A percentile compares a stretch with the other conserved stretches of the same genome.
phyloP scores from a whole-genome alignment of 1,140 invertebrate genomes.

The Spodoptera frugiperda region DNA sequence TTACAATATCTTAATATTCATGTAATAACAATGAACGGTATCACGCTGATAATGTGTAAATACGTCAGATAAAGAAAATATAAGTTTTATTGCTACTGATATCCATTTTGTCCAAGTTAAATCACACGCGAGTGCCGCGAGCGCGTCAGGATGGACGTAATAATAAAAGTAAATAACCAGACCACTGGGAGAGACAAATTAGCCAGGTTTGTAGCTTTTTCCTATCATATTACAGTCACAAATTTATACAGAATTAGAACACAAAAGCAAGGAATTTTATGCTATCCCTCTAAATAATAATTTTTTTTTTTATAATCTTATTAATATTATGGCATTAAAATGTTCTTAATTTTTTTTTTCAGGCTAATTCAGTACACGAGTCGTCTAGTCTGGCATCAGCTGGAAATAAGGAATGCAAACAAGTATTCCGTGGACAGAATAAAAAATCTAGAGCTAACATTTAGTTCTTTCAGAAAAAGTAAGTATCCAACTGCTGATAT shows the following conservation, averaged over 20 bases:
- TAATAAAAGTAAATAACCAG: slow-evolving; percentile 80
- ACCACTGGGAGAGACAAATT: slow-evolving; percentile 81
- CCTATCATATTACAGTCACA: no score
- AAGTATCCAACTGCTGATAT: slow-evolving; percentile 45
- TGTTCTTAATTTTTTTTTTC: slow-evolving; percentile 53
- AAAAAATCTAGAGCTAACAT: slow-evolving; percentile 76
- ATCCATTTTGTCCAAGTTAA: background rate
- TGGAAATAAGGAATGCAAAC: slow-evolving; percentile 79
- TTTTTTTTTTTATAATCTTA: no score
- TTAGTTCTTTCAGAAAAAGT: slow-evolving; percentile 82
- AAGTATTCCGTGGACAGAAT: slow-evolving; percentile 82
- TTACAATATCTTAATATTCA: background rate
- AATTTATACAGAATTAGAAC: no score
- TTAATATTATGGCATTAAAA: no score
- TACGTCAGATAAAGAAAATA: background rate
- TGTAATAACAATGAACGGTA: slow-evolving; percentile 9
- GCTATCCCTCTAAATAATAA: no score
- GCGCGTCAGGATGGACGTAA: slow-evolving; percentile 70
- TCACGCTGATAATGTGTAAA: slow-evolving; percentile 1
- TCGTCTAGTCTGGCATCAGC: slow-evolving; percentile 78
- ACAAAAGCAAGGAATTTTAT: no score
- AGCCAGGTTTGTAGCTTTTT: slow-evolving; percentile 67
- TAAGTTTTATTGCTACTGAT: slow-evolving; percentile 3
- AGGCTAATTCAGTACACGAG: slow-evolving; percentile 80
- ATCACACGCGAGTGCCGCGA: background rate